Evolutionary conservation across 1,140 invertebrate species (phyloP), one percentile per base, ranked within the genome.

Genomic region (Drosophila ironensis): DNA sequence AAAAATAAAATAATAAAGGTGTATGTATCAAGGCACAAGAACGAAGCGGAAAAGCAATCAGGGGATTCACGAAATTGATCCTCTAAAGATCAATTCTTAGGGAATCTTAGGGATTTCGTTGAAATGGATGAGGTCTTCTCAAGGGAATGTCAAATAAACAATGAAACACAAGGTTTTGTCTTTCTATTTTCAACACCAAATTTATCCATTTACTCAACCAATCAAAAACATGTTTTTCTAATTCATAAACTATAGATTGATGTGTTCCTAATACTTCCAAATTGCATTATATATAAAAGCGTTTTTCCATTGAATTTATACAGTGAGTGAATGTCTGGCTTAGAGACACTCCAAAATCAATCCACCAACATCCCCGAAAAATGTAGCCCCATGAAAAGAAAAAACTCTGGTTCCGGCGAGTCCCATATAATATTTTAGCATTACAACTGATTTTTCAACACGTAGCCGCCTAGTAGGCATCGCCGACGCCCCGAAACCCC

Each of bases 381-480:
- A 44, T 57, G 37, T 25, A 5, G 54, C 40, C 17, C n/a, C n/a
- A n/a, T n/a, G n/a, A n/a, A n/a, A n/a, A n/a, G n/a, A 41, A 48
- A 45, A 60, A 38, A 42, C 56, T 38, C 37, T 16, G 52, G 30
- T 20, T 53, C n/a, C 38, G 37, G 33, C 47, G 33, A 47, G 59
- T 74, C 51, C 54, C 60, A 51, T 86, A 86, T 78, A 86, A 84
- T 86, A 84, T 84, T 86, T 84, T 75, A 86, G 80, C 80, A 72
- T 86, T 72, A 72, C 69, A 78, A 84, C 74, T 84, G 80, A 84
- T 86, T 84, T 69, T 68, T 57, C 73, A 73, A 75, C 80, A 84
- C 80, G 74, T 86, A 48, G 40, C 48, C 48, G 52, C 53, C 63
- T 69, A 78, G 69, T 73, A 84, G 78, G 77, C 72, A 51, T 47